Conservation (phyloP, 1,140 invertebrate genomes). For the Rhyzopertha dominica region DNA sequence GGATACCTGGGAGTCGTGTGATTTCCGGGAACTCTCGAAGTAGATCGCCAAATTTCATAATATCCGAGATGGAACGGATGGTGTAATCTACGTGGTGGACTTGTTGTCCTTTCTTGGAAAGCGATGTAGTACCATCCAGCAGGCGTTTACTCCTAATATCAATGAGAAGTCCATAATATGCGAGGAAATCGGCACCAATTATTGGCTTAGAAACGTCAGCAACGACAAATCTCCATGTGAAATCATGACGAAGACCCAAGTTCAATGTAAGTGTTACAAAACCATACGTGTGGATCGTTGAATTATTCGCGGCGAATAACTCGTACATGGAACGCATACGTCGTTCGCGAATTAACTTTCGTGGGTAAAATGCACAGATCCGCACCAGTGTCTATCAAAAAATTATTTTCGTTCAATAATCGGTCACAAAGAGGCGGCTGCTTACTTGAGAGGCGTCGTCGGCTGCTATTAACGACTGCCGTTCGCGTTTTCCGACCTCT, state of each 20-base stretch:
- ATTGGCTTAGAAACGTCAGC: slow-evolving; percentile 40
- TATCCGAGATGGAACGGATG: too few relatives aligned
- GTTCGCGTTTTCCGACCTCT: slow-evolving; percentile 19
- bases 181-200: slow-evolving; percentile 43
- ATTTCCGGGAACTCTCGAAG: slow-evolving; percentile 1
- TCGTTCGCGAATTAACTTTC: neutral
- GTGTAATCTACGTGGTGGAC: too few relatives aligned
- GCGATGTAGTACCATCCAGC: slow-evolving; percentile 29
- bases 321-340: slow-evolving; percentile 13
- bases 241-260: slow-evolving; percentile 34
- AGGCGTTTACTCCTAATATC: slow-evolving; percentile 31
- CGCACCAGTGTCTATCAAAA: slow-evolving; percentile 15
- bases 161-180: slow-evolving; percentile 33
- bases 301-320: slow-evolving; percentile 28
- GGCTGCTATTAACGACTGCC: slow-evolving; percentile 27
- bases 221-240: slow-evolving; percentile 41
- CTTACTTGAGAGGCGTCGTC: slow-evolving; percentile 13
- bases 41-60: neutral
- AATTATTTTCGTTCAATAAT: slow-evolving; percentile 9
- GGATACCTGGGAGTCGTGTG: neutral
- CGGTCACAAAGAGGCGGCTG: slow-evolving; percentile 26
- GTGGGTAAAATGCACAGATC: slow-evolving; percentile 10
- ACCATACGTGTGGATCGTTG: slow-evolving; percentile 40
- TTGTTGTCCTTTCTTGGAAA: slow-evolving; percentile 7
- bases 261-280: slow-evolving; percentile 31